Evolutionary conservation across 2,888 invertebrate genomes (phyloP), one percentile per base, ranked within the genome.

Genomic region (Drosophila pseudotakahashii): DNA sequence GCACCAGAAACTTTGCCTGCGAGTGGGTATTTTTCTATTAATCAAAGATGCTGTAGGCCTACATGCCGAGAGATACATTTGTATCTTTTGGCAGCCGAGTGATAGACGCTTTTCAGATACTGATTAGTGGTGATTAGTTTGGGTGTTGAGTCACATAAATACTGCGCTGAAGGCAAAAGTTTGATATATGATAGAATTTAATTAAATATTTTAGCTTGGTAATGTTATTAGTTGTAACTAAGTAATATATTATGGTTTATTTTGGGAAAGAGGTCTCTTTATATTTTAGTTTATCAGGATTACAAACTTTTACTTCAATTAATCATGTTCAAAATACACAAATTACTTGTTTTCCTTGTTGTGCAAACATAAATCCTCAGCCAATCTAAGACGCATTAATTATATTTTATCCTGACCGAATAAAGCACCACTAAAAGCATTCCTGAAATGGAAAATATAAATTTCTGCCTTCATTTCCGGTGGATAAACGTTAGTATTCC

Each of bases 341-440:
- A 26, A 10, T 26, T 19, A 13, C 3, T 23, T 13, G 2, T 23
- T 11, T 13, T 41, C 2, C 10, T 5, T 14, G 10, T 7, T 16
- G 23, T 6, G 10, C 9, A n/a, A 36, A 14, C 44, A 52, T 42
- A 23, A 52, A 39, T 66, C 34, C 36, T 23, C 0, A 0, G 14
- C 2, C 75, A 66, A 80, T 85, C 77, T 79, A 44, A 41, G 10
- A 51, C 0, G 11, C 82, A 80, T 80, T 85, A 70, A 76, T 80
- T 74, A 85, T 60, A 62, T 62, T 66, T 69, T 69, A 58, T 57
- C 59, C 70, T 30, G 2, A 9, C 3, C 13, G n/a, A 32, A 30
- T 11, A 47, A n/a, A 32, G 19, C 44, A 7, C 23, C 53, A 14
- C 60, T 70, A 60, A 70, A 69, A 69, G 69, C 69, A 59, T 60